phyloP scores from a whole-genome alignment of 2,888 invertebrate genomes.

The Tethea ocularis region DNA sequence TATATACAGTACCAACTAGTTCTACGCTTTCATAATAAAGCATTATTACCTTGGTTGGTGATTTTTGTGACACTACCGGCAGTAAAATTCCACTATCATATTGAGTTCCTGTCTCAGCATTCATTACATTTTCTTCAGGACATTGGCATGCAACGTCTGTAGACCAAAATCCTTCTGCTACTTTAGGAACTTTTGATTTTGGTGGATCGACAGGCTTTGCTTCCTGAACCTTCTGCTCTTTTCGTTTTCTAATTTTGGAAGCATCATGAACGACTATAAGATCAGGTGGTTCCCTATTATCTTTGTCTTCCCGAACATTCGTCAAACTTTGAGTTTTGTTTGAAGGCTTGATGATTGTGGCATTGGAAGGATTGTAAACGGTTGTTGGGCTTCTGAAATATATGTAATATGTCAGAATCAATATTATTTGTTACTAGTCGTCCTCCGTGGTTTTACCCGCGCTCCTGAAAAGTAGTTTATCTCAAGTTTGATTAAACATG shows the following conservation, averaged over 20 bases:
- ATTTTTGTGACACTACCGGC: not conserved
- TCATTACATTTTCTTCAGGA: conserved; percentile 18
- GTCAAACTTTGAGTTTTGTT: conserved; percentile 41
- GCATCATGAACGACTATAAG: conserved; percentile 8
- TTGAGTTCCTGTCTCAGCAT: conserved; percentile 19
- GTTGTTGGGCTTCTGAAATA: conserved; percentile 22
- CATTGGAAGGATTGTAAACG: conserved; percentile 25
- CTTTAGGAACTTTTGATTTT: not conserved
- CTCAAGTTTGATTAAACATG: too few relatives aligned
- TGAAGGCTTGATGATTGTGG: conserved; percentile 25
- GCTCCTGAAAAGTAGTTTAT: too few relatives aligned
- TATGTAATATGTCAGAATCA: too few relatives aligned
- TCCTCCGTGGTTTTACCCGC: too few relatives aligned
- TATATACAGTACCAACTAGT: not conserved
- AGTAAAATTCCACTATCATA: conserved; percentile 8
- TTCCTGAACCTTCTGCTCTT: not conserved
- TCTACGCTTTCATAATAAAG: not conserved
- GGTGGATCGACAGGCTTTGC: not conserved
- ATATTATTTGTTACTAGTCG: too few relatives aligned
- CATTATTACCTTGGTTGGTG: not conserved
- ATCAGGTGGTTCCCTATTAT: conserved; percentile 10
- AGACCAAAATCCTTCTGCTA: not conserved
- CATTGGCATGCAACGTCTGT: conserved; percentile 27
- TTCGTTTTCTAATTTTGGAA: not conserved
- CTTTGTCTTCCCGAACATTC: conserved; percentile 28